Base-by-base conservation (phyloP, 2,888 invertebrate genomes). In the Megaustenia siamemsis region DNA sequence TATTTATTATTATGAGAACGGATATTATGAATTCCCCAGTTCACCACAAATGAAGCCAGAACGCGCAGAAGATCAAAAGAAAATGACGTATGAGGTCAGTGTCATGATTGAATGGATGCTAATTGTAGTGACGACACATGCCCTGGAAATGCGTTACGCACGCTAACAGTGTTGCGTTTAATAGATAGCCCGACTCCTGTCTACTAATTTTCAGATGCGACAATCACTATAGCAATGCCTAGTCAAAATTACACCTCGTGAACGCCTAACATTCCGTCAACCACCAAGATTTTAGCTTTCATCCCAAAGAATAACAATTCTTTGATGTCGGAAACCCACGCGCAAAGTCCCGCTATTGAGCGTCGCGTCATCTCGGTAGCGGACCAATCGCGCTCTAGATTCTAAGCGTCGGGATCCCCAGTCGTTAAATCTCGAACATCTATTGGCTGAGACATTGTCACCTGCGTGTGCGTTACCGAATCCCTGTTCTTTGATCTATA, bases 381-480 rank as follows among this genome's bases (percentile, higher is more conserved):
- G n/a, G 28, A 45, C 82, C 82, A 82, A 82, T 82, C 43, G 71
- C 28, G n/a, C 10, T 32, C 18, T 35, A 24, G 24, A 63, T 45
- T 75, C 15, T n/a, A 38, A 60, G 82, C 82, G 76, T 82, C n/a
- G 82, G 43, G 56, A 43, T 45, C 76, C 63, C 63, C 75, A 49
- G 28, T 35, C 38, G 82, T 53, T 49, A 38, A 45, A 66, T 35
- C 32, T 35, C 75, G 66, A 0, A 45, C 24, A 28, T 6, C 32
- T 45, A 82, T 82, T 82, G 82, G 82, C 32, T 60, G n/a, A 66
- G n/a, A 12, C 8, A 21, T 66, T 76, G 66, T 75, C 82, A 82
- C 82, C 82, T 82, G 82, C 82, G 82, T 66, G 75, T 82, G 82
- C 82, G 71, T 82, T 76, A 82, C 63, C 75, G 82, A 82, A 82